Conservation (phyloP, 2,888 invertebrate genomes). For the Drosophila silvestris region DNA sequence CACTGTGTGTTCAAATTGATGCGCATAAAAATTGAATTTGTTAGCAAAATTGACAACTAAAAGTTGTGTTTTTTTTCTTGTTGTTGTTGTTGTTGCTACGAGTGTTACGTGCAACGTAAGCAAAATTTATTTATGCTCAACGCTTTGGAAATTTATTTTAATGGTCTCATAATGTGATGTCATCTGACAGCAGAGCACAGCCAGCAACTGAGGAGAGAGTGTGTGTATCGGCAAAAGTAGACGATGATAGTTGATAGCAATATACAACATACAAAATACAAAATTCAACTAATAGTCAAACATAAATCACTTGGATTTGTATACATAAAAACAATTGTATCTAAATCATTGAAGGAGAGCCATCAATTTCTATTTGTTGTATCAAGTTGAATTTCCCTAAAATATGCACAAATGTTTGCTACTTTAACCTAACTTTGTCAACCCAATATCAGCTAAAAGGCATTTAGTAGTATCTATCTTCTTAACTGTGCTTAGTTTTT, state of each 20-base stretch:
- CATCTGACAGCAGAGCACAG: constrained; percentile 38
- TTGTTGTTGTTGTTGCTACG: constrained; percentile 6
- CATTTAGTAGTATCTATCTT: neutral
- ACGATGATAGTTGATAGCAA: constrained; percentile 42
- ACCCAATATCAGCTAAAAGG: accelerated
- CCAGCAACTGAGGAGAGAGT: neutral
- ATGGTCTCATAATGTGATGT: constrained; percentile 61
- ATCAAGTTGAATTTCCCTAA: neutral
- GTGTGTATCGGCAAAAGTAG: neutral
- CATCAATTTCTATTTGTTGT: neutral
- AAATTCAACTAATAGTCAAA: constrained; percentile 32
- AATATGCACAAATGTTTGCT: neutral
- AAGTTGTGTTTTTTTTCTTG: constrained; percentile 46
- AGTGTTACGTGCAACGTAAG: constrained; percentile 68
- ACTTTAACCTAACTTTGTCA: neutral
- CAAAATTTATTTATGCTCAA: constrained; percentile 56
- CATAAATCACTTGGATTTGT: constrained; percentile 44
- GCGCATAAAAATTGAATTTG: constrained; percentile 78
- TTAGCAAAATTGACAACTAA: constrained; percentile 74
- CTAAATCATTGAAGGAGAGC: neutral
- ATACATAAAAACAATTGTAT: constrained; percentile 9
- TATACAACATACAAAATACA: constrained; percentile 27
- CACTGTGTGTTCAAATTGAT: constrained; percentile 46
- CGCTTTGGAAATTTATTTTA: constrained; percentile 57
- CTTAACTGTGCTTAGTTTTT: neutral